Evolutionary conservation across 2,113 vertebrate genomes (phyloP), one percentile per base, ranked within the genome.

Genomic region (Promerops cafer): DNA sequence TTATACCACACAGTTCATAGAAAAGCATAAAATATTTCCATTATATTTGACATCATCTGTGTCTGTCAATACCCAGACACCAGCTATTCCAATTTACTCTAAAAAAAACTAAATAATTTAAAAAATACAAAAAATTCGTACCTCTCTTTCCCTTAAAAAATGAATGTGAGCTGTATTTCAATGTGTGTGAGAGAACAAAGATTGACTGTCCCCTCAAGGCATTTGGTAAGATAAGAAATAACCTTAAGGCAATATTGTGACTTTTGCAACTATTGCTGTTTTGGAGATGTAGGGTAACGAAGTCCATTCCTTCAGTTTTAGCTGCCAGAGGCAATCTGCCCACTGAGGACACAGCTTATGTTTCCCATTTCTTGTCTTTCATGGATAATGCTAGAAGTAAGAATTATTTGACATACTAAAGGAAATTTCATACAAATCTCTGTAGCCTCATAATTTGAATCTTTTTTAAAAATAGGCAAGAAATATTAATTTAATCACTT

Each of bases 181-280:
- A 19, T 31, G 11, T 42, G 23, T 57, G 30, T 13, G 52, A 28
- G 49, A 78, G 88, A 95, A 85, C 56, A 92, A 92, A 92, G 89
- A 68, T 24, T 3, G 23, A 33, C 82, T 86, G 68, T 88, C 71
- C 82, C 94, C 92, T 95, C 31, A 90, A 96, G 96, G 93, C 66
- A 71, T 94, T 92, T 88, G 64, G 33, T 94, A 95, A 75, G 83
- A 96, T 88, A 88, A 95, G 76, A 96, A 95, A 94, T 66, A 96
- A 90, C 90, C 95, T 96, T 93, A 87, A 94, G 94, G 92, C 95
- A 75, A 81, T 92, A 88, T 49, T 93, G 79, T 81, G 92, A 83
- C 85, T 93, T 94, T 94, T 95, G 93, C 91, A 94, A 83, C 79
- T 91, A 85, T 33, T 74, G 44, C 83, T 95, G 57, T 81, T 85